Percentiles rank a stretch among this genome's conserved stretches.
Conservation (phyloP, 1,140 invertebrate species). For the Sarcophaga bullata region DNA sequence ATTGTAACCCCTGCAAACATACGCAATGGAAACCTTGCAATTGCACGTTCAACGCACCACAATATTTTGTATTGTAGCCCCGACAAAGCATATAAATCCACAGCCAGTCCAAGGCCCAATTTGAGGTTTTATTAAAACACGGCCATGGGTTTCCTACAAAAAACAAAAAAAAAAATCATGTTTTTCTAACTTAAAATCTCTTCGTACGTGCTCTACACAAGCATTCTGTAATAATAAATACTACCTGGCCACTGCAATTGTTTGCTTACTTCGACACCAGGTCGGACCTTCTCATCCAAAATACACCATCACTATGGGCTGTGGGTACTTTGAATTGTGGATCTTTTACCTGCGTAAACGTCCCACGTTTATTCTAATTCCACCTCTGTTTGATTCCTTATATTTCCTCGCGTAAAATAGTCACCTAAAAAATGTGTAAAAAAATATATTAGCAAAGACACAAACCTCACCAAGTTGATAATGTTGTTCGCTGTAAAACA, state of each 20-base stretch:
- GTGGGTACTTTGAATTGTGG: conserved; percentile 80
- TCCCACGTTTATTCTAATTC: conserved; percentile 83
- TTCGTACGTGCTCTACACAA: too few species aligned
- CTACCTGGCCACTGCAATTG: conserved; percentile 77
- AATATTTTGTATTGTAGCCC: conserved; percentile 85
- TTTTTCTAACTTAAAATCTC: too few species aligned
- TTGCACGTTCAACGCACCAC: conserved; percentile 84
- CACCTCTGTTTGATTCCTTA: conserved; percentile 91
- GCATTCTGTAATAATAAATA: too few species aligned
- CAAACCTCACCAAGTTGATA: too few species aligned
- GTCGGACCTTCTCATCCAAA: conserved; percentile 88
- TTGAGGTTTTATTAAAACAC: conserved; percentile 82
- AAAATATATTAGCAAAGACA: too few species aligned
- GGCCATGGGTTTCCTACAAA: conserved; percentile 79
- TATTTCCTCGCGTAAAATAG: conserved; percentile 89
- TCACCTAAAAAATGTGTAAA: conserved; percentile 72
- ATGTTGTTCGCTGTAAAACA: too few species aligned
- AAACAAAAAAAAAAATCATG: background rate
- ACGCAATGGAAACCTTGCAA: conserved; percentile 96
- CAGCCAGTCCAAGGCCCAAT: conserved; percentile 84
- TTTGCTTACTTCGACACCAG: conserved; percentile 77
- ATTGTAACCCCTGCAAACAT: conserved; percentile 95
- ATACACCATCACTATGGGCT: conserved; percentile 90
- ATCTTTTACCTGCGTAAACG: conserved; percentile 80
- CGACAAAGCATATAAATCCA: conserved; percentile 82